phyloP scores from a whole-genome alignment of 2,888 invertebrate species.

The Sarcophaga rosellei region DNA sequence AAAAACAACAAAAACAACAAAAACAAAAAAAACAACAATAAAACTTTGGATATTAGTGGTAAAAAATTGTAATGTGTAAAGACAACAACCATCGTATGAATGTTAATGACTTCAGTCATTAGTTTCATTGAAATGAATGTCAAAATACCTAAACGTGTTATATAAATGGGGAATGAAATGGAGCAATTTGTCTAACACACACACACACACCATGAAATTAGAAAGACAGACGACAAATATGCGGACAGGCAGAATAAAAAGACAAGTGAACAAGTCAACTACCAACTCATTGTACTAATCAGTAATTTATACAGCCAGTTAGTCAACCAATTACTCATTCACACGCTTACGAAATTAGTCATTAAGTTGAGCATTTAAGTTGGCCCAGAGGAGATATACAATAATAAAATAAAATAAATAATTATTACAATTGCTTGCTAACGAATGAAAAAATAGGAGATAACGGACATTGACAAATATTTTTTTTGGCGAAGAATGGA shows the following conservation, averaged over 20 bases:
- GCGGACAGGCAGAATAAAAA: not conserved
- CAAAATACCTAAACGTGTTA: too few species aligned
- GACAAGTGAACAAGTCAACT: not conserved
- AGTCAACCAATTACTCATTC: too few species aligned
- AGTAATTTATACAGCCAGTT: not conserved
- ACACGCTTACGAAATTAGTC: not conserved
- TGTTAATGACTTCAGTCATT: slow-evolving; percentile 10
- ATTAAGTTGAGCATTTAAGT: not conserved
- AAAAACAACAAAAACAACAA: not conserved
- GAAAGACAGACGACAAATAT: too few species aligned
- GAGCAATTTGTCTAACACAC: too few species aligned
- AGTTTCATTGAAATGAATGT: not conserved
- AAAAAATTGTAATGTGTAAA: not conserved
- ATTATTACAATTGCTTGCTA: too few species aligned
- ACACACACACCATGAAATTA: too few species aligned
- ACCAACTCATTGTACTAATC: not conserved
- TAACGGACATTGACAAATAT: too few species aligned
- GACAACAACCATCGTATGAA: not conserved
- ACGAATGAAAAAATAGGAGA: too few species aligned
- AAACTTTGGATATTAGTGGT: not conserved
- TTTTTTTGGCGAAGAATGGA: too few species aligned
- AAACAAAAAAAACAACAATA: not conserved
- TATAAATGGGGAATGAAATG: not conserved
- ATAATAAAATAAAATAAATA: too few species aligned
- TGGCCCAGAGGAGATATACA: not conserved